Evolutionary conservation across 2,888 invertebrate genomes (phyloP).

Genomic region (Eupithecia tripunctaria): DNA sequence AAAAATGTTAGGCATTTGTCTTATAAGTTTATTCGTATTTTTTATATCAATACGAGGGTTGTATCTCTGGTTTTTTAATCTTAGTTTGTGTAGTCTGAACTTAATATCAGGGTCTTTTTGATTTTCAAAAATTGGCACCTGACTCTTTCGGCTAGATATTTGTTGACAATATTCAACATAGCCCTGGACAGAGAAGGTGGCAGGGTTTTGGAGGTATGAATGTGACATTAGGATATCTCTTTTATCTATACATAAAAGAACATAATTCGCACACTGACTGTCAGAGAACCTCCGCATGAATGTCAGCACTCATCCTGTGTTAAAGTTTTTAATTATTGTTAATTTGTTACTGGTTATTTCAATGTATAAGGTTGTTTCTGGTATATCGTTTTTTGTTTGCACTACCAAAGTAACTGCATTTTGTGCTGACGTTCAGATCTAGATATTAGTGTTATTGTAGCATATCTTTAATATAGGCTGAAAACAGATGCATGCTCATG

Average conservation of each 20-base stretch:
- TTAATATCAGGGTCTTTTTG: conserved; percentile 75
- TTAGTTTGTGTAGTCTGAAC: conserved; percentile 58
- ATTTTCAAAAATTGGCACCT: conserved; percentile 68
- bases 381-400: conserved; percentile 56
- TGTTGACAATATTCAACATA: neutral
- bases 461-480: conserved; percentile 69
- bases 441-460: conserved; percentile 62
- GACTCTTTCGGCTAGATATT: conserved; percentile 51
- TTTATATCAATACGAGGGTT: conserved; percentile 48
- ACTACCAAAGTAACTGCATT: conserved; percentile 81
- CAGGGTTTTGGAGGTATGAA: conserved; percentile 46
- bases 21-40: conserved; percentile 44
- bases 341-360: conserved; percentile 58
- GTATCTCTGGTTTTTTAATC: conserved; percentile 55
- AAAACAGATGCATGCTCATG: conserved; percentile 75
- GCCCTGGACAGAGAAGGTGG: neutral
- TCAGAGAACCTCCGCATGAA: conserved; percentile 53
- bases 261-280: conserved; percentile 61
- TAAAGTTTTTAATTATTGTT: conserved; percentile 54
- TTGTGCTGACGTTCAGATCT: conserved; percentile 72
- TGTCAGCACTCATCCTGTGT: conserved; percentile 68
- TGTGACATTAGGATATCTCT: conserved; percentile 64
- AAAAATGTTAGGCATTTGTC: conserved; percentile 17
- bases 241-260: conserved; percentile 73
- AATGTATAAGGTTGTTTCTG: conserved; percentile 57